phyloP scores from a whole-genome alignment of 2,113 vertebrate species.

The Tenebrosternarchus preto region DNA sequence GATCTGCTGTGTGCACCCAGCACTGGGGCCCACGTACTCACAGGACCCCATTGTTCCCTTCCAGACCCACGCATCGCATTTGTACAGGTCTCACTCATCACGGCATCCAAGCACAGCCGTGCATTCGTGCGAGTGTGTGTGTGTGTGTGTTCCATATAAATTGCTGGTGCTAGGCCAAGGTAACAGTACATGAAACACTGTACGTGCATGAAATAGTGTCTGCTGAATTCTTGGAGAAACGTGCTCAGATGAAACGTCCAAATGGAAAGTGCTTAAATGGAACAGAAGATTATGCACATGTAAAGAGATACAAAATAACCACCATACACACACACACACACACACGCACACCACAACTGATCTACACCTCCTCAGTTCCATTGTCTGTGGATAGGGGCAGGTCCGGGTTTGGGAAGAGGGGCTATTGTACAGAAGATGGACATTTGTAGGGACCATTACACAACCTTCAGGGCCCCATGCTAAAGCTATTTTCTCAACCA shows the following conservation, averaged over 20 bases:
- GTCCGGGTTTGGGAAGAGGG: slow-evolving; percentile 40
- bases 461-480: slow-evolving; percentile 56
- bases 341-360: slow-evolving; percentile 51
- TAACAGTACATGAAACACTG: not conserved
- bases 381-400: slow-evolving; percentile 60
- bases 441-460: slow-evolving; percentile 47
- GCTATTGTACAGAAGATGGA: slow-evolving; percentile 58
- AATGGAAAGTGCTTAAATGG: slow-evolving; percentile 14
- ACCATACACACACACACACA: slow-evolving; percentile 23
- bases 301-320: not conserved
- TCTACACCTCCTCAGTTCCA: slow-evolving; percentile 51
- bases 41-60: slow-evolving; percentile 14
- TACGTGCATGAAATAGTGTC: slow-evolving; percentile 1
- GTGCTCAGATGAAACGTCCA: too few species aligned
- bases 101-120: not conserved
- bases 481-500: slow-evolving; percentile 68
- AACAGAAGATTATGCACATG: too few species aligned
- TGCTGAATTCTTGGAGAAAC: not conserved
- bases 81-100: not conserved
- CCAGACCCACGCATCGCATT: not conserved
- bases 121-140: not conserved
- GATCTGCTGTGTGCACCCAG: not conserved
- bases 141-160: not conserved
- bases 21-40: not conserved
- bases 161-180: slow-evolving; percentile 4